Evolutionary conservation across 1,140 invertebrate species (phyloP).

Genomic region (Diachasmimorpha longicaudata): DNA sequence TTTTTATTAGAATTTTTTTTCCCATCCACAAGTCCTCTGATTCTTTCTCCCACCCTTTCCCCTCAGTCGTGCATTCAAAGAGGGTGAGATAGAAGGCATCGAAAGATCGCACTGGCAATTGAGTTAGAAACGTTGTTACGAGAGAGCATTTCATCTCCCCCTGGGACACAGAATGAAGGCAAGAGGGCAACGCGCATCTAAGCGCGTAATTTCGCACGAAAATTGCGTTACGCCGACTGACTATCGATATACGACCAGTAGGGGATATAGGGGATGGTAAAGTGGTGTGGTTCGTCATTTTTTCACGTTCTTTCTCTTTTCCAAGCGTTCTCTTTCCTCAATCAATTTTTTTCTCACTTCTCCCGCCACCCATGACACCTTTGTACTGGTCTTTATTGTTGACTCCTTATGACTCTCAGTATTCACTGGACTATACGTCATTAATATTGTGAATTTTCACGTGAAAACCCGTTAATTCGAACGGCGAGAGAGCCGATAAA

Average conservation of each 20-base stretch:
- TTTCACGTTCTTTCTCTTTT: too few relatives aligned
- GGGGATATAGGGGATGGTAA: too few relatives aligned
- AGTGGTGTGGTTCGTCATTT: background rate
- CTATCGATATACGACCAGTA: constrained; percentile 24
- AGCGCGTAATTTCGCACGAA: constrained; percentile 39
- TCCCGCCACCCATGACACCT: background rate
- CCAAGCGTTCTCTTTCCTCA: background rate
- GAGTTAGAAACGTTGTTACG: constrained; percentile 48
- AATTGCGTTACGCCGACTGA: constrained; percentile 43
- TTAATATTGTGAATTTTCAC: background rate
- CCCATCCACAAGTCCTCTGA: too few relatives aligned
- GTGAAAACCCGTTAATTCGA: background rate
- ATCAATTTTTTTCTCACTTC: background rate
- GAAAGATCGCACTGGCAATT: constrained; percentile 43
- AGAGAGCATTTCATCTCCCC: constrained; percentile 40
- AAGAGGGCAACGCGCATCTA: constrained; percentile 10
- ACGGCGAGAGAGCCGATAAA: background rate
- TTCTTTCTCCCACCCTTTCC: background rate
- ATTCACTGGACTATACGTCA: background rate
- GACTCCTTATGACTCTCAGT: background rate
- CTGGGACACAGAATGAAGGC: constrained; percentile 26
- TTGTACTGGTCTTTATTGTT: constrained; percentile 7
- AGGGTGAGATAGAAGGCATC: constrained; percentile 20
- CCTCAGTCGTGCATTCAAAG: background rate
- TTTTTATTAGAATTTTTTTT: too few relatives aligned